phyloP scores from a whole-genome alignment of 2,888 invertebrate genomes.

The Amphipyra berbera region DNA sequence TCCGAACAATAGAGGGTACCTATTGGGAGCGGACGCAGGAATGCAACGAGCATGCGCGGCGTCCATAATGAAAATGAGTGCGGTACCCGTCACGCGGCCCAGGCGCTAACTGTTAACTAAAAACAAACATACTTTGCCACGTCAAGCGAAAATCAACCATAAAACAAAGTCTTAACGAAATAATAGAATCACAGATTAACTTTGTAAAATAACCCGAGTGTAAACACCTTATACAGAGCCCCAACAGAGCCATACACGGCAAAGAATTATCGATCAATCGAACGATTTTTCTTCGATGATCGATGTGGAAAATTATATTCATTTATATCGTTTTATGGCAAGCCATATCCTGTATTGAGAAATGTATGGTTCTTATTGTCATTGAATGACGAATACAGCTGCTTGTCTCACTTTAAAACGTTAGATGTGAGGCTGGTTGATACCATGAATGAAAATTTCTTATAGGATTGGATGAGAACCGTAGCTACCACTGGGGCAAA shows the following conservation, averaged over 20 bases:
- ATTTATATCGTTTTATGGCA: slow-evolving; percentile 35
- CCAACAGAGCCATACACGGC: slow-evolving; percentile 14
- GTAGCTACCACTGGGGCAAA: no score
- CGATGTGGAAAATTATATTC: slow-evolving; percentile 35
- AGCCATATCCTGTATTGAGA: slow-evolving; percentile 16
- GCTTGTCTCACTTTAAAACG: not conserved
- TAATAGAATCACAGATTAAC: slow-evolving; percentile 2
- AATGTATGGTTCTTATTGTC: slow-evolving; percentile 11
- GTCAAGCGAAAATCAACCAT: slow-evolving; percentile 41
- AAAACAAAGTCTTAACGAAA: slow-evolving; percentile 3
- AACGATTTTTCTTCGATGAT: slow-evolving; percentile 49
- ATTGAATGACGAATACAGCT: slow-evolving; percentile 16
- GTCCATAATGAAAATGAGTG: slow-evolving; percentile 76
- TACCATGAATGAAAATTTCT: no score
- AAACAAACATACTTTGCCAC: slow-evolving; percentile 37
- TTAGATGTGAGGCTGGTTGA: not conserved
- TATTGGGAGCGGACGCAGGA: slow-evolving; percentile 66
- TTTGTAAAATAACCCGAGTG: slow-evolving; percentile 32
- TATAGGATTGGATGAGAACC: no score
- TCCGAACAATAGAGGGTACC: slow-evolving; percentile 50
- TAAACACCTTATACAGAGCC: slow-evolving; percentile 37
- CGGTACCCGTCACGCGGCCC: slow-evolving; percentile 74
- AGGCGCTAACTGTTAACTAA: slow-evolving; percentile 74
- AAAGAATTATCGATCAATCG: slow-evolving; percentile 41
- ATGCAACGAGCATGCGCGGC: slow-evolving; percentile 77